Evolutionary conservation across 2,888 invertebrate species (phyloP), one percentile per base, ranked within the genome.

Genomic region (Phorcus lineatus): DNA sequence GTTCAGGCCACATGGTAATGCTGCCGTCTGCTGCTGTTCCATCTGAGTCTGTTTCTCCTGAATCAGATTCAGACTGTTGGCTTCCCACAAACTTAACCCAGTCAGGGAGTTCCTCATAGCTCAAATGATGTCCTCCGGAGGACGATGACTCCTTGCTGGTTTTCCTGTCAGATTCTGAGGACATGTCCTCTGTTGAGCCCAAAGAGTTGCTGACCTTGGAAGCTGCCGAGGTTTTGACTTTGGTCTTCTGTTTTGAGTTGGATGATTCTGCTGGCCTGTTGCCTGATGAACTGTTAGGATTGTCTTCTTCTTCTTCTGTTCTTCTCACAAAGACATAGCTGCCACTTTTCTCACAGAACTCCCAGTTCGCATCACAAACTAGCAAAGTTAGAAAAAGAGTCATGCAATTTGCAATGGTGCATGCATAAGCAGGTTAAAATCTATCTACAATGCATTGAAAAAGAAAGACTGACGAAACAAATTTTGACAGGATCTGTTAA

Each of bases 321-420:
- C 16, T 19, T 70, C 24, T 36, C 9, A 17, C 11, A n/a, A 1
- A 24, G 70, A 70, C 70, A 70, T 40, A 70, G 36, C 40, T 19
- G 36, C 36, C 70, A 19, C 31, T 36, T 31, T 70, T 28, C 40
- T 31, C 31, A 70, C 40, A 36, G 70, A 70, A 70, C 16, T 31
- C 36, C 70, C 19, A 70, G 31, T 70, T 70, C 36, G 16, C 70
- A 19, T 70, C 70, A 70, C 57, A 57, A 24, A 70, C 70, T 70
- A 36, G 70, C 70, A 70, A 67, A 70, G 70, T 70, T 40, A 70
- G 36, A 70, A 40, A 70, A 70, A 70, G 36, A 70, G 36, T 70
- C 70, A 70, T 70, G 70, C 70, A 70, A 62, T 6, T 70, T 70
- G 28, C 70, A 70, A 47, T 11, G 11, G 36, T 40, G 70, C 70